Evolutionary conservation across 2,888 invertebrate species (phyloP).

Genomic region (Spilosoma lubricipeda): DNA sequence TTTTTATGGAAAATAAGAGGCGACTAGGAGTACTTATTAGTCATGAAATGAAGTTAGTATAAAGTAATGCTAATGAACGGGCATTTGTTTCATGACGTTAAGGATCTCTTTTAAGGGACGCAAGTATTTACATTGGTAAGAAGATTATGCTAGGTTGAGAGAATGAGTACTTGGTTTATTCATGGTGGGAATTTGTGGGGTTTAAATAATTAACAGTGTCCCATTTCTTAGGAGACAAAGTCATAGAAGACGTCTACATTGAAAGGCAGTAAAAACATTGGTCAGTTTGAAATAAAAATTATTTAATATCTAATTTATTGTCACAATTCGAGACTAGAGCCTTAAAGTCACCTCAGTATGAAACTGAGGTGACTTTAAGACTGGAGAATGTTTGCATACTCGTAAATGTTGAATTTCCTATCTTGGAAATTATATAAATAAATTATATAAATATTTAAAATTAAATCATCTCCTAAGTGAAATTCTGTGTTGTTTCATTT

Average conservation of each 20-base stretch:
- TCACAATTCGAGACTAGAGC: too few relatives aligned
- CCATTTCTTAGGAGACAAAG: neutral
- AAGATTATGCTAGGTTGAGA: neutral
- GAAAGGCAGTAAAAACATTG: too few relatives aligned
- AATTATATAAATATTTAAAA: too few relatives aligned
- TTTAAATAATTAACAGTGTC: neutral
- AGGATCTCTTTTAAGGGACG: neutral
- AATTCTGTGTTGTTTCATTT: neutral
- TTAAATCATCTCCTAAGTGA: too few relatives aligned
- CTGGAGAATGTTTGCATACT: too few relatives aligned
- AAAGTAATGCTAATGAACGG: slow-evolving; percentile 44
- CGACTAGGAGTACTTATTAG: slow-evolving; percentile 48
- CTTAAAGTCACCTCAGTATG: too few relatives aligned
- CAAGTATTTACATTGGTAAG: slow-evolving; percentile 3
- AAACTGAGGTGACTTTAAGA: too few relatives aligned
- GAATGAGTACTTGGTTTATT: neutral
- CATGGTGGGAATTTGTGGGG: neutral
- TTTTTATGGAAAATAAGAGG: slow-evolving; percentile 50
- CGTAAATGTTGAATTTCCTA: too few relatives aligned
- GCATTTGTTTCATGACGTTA: slow-evolving; percentile 37
- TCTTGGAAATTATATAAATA: too few relatives aligned
- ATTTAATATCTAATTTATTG: too few relatives aligned
- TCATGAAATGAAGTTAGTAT: slow-evolving; percentile 48
- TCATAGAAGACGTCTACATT: neutral
- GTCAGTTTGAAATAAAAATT: too few relatives aligned